Base-by-base conservation (phyloP, 2,113 vertebrate genomes). In the Aegotheles bennettii region DNA sequence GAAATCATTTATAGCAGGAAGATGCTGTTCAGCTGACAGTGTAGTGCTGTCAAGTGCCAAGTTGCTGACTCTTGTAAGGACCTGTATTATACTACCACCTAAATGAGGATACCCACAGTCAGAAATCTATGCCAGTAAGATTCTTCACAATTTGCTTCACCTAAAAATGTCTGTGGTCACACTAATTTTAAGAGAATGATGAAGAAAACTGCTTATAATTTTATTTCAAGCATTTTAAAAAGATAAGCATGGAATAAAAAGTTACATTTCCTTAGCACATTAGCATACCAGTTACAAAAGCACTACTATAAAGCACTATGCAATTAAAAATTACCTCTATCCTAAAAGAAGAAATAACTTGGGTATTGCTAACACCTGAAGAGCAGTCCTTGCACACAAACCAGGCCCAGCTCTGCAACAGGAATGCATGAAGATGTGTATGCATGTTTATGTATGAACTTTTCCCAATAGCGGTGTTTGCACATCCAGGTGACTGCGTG, bases 171-270 rank as follows among this genome's bases (percentile, higher is more conserved):
- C 74, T 25, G 9, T 28, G 45, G 29, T n/a, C 75, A 67, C 42
- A 45, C 3, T 19, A 31, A 73, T 81, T 65, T 84, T 38, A 35
- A 87, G 29, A 78, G 64, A 57, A 48, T 2, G 14, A 60, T 28
- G 33, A 65, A 76, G 40, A 60, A 87, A 90, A 87, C 2, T 2
- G n/a, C 28, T 92, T 60, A 20, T 7, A 53, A 53, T 84, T 96
- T 97, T 96, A 96, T 97, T 97, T 53, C 64, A 64, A 31, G 43
- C 29, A 43, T 80, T 65, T 80, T 4, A 26, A 86, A 90, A 87
- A 87, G 11, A 84, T 29, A 67, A 79, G 25, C 23, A 50, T 25
- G 18, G 74, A 74, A 78, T 57, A n/a, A 54, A 53, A 51, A 82
- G n/a, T 45, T 35, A 57, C 65, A 45, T 75, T 56, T 74, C 36